These are phyloP conservation scores for Orthonyx spaldingii DNA, from an alignment of 2,113 vertebrate genomes.

Conservation along the genomic window DNA sequence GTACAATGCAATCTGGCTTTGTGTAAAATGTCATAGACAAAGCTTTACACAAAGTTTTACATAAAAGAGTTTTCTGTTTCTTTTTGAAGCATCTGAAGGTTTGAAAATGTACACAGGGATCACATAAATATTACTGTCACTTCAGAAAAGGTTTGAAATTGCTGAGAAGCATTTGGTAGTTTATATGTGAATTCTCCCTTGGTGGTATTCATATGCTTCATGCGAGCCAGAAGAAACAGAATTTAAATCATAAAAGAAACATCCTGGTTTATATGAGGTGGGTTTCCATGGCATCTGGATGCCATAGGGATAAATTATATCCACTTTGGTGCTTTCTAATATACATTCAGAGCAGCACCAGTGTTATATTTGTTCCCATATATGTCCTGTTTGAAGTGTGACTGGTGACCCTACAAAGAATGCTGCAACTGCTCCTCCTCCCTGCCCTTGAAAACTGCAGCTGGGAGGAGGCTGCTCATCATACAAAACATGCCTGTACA, in stretches of 20 bases:
- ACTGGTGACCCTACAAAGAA: background rate
- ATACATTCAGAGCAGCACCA: background rate
- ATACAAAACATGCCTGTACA: background rate
- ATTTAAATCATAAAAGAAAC: slow-evolving; percentile 37
- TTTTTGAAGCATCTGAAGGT: background rate
- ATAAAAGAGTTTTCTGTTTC: background rate
- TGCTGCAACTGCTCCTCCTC: background rate
- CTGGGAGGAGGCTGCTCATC: background rate
- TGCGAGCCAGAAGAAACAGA: background rate
- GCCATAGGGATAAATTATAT: slow-evolving; percentile 16
- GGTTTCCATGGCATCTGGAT: slow-evolving; percentile 27
- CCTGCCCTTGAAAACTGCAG: background rate
- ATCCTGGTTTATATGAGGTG: background rate
- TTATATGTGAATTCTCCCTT: background rate
- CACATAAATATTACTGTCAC: background rate
- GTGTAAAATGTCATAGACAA: background rate
- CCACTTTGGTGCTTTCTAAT: background rate
- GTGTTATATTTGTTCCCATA: background rate
- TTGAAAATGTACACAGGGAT: slow-evolving; percentile 1
- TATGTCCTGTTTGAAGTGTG: background rate
- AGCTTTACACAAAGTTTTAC: background rate
- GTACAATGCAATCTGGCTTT: background rate
- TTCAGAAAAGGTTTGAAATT: slow-evolving; percentile 3
- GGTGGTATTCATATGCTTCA: background rate
- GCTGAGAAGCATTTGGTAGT: background rate